Conservation (phyloP, 2,888 invertebrate species). For the Caenorhabditis drosophilae region DNA sequence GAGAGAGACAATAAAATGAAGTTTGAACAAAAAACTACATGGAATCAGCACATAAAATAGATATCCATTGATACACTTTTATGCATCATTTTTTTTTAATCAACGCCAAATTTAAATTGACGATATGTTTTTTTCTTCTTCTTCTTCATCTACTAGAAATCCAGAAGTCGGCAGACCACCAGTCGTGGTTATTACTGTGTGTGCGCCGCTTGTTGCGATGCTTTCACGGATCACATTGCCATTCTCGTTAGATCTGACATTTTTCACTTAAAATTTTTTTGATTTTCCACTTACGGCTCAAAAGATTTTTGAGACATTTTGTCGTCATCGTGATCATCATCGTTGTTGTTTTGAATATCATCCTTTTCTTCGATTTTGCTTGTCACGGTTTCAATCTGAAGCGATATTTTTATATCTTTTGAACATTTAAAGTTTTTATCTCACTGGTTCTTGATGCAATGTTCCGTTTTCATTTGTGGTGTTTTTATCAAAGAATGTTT, state of each 20-base stretch:
- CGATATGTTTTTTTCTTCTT: slow-evolving; percentile 12
- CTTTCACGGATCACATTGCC: slow-evolving; percentile 23
- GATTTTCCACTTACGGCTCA: not conserved
- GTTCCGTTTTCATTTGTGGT: not conserved
- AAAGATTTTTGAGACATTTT: not conserved
- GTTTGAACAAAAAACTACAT: too few relatives aligned
- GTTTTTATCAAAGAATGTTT: not conserved
- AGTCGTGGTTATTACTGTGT: slow-evolving; percentile 12
- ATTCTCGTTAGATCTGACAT: slow-evolving; percentile 24
- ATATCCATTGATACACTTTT: too few relatives aligned
- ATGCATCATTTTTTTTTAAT: slow-evolving; percentile 27
- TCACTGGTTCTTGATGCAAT: too few relatives aligned
- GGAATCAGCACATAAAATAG: too few relatives aligned
- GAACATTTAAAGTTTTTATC: too few relatives aligned
- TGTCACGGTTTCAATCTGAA: too few relatives aligned
- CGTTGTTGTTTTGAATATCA: slow-evolving; percentile 35
- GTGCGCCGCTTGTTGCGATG: slow-evolving; percentile 1
- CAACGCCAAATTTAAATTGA: slow-evolving; percentile 9
- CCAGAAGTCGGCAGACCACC: slow-evolving; percentile 21
- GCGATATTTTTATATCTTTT: too few relatives aligned
- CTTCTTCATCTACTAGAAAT: slow-evolving; percentile 35
- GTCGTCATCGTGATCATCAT: slow-evolving; percentile 10
- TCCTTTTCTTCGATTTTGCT: slow-evolving; percentile 24
- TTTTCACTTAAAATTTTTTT: not conserved
- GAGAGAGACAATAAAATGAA: too few relatives aligned